These are phyloP conservation scores for Archegozetes longisetosus DNA, from an alignment of 1,140 invertebrate species.

Conservation along the genomic window DNA sequence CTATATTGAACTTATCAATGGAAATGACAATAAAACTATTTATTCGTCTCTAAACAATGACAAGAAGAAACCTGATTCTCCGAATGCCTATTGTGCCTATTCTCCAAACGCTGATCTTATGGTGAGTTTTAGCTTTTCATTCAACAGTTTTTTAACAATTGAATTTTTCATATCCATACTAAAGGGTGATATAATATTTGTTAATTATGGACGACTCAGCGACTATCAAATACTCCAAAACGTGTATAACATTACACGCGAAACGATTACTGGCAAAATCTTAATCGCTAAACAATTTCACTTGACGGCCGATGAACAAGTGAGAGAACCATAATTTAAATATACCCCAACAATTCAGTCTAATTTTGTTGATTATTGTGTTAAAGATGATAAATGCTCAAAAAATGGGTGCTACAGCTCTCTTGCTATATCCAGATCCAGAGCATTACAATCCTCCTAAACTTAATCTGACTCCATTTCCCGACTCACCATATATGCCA, in stretches of 20 bases:
- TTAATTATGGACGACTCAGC: conserved; percentile 19
- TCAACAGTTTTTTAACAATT: neutral
- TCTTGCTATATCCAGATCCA: conserved; percentile 38
- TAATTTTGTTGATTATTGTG: neutral
- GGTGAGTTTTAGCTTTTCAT: neutral
- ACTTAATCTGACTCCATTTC: conserved; percentile 26
- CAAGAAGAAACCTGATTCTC: neutral
- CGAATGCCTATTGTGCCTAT: conserved; percentile 19
- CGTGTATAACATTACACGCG: conserved; percentile 11
- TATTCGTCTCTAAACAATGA: conserved; percentile 2
- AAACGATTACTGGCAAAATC: conserved; percentile 20
- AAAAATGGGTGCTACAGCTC: conserved; percentile 28
- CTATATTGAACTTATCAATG: conserved; percentile 19
- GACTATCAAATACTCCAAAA: conserved; percentile 20
- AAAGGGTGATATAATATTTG: conserved; percentile 18
- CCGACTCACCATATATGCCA: conserved; percentile 34
- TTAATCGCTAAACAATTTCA: conserved; percentile 20
- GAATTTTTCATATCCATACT: neutral
- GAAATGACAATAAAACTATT: conserved; percentile 1
- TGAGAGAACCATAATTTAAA: conserved; percentile 3
- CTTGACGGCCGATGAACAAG: conserved; percentile 18
- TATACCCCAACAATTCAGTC: neutral
- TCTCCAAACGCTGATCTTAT: conserved; percentile 16
- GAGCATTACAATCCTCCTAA: conserved; percentile 29
- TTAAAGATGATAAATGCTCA: conserved; percentile 29